A percentile compares a stretch with the other conserved stretches of the same genome.
Conservation (phyloP, 2,113 vertebrate species). For the Corythaixoides concolor region DNA sequence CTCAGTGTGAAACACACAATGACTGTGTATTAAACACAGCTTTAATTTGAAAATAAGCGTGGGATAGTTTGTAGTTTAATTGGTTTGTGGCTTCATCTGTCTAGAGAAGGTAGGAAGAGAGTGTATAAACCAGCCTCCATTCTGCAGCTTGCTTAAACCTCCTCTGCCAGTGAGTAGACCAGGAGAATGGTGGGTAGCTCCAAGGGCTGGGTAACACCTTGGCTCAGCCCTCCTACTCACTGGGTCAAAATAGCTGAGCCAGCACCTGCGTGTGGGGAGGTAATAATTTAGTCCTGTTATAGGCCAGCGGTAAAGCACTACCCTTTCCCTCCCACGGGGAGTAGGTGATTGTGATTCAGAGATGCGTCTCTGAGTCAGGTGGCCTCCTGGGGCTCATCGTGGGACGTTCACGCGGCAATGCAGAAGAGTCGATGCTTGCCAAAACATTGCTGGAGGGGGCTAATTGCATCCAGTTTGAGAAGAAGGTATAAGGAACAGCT, state of each 20-base stretch:
- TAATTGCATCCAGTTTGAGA: not conserved
- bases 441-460: not conserved
- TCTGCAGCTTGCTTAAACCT: not conserved
- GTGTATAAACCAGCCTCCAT: not conserved
- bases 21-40: not conserved
- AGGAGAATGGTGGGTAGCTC: constrained; percentile 11
- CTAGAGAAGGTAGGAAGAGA: not conserved
- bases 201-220: constrained; percentile 22
- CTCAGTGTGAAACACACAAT: not conserved
- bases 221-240: not conserved
- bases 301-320: not conserved
- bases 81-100: not conserved
- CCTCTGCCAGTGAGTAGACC: not conserved
- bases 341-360: constrained; percentile 58
- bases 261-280: not conserved
- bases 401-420: not conserved
- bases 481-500: not conserved
- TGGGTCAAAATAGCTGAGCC: constrained; percentile 39
- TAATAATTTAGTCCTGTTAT: not conserved
- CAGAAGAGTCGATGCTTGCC: not conserved
- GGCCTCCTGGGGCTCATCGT: not conserved
- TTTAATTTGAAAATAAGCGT: not conserved
- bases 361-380: constrained; percentile 43
- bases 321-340: constrained; percentile 24
- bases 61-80: not conserved